Percentiles rank a stretch among this genome's conserved stretches.
Conservation (phyloP, 2,113 vertebrate genomes). For the Myotis davidii region DNA sequence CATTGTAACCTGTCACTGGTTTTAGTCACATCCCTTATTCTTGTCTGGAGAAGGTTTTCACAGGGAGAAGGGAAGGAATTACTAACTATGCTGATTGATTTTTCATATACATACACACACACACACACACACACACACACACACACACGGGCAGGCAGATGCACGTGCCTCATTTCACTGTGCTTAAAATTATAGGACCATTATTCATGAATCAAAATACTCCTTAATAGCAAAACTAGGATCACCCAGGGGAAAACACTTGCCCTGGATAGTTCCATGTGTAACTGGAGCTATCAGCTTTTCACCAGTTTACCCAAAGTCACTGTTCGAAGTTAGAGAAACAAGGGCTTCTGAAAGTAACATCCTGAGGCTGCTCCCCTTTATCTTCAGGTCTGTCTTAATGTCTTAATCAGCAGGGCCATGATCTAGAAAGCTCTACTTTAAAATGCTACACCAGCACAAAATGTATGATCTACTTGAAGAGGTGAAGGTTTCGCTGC, state of each 20-base stretch:
- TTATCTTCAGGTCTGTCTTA: background rate
- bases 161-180: background rate
- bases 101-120: background rate
- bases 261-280: background rate
- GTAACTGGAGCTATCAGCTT: background rate
- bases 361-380: background rate
- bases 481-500: conserved; percentile 26
- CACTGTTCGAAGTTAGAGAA: conserved; percentile 30
- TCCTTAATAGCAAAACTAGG: background rate
- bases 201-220: background rate
- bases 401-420: conserved; percentile 22
- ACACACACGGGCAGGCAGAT: background rate
- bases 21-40: conserved; percentile 52
- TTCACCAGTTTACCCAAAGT: conserved; percentile 53
- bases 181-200: background rate
- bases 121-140: background rate
- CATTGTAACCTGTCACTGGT: conserved; percentile 51
- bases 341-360: conserved; percentile 35
- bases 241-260: background rate
- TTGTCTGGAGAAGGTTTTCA: conserved; percentile 53
- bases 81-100: background rate
- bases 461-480: conserved; percentile 59
- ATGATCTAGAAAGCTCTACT: background rate
- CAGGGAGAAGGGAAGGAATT: background rate
- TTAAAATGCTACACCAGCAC: conserved; percentile 19